Conservation (phyloP, 2,888 invertebrate species). For the Oxycera nigricornis region DNA sequence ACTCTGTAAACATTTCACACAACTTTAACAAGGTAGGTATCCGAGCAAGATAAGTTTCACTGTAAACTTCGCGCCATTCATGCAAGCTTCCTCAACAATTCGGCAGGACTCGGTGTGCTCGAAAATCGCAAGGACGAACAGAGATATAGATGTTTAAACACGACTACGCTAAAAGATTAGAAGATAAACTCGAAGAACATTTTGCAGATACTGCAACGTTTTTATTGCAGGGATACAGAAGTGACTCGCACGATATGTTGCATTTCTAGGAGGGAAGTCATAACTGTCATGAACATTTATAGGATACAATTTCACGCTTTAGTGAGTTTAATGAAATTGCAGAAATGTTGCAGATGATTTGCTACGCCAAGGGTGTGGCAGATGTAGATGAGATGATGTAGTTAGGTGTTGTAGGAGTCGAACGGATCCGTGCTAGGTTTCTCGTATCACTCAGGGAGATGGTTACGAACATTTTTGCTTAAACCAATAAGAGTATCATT, state of each 20-base stretch:
- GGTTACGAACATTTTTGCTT: no score
- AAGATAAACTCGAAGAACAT: not conserved
- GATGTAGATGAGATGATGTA: not conserved
- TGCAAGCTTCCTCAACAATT: no score
- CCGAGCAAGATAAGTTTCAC: no score
- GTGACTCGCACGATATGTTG: not conserved
- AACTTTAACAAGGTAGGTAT: no score
- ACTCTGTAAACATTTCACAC: no score
- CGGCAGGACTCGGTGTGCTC: no score
- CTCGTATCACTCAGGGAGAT: no score
- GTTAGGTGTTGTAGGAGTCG: no score
- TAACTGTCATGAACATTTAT: not conserved
- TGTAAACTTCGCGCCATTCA: no score
- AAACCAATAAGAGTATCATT: no score
- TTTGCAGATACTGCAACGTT: not conserved
- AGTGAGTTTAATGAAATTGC: not conserved
- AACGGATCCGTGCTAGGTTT: no score
- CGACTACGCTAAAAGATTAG: not conserved
- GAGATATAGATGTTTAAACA: not conserved
- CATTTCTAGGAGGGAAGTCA: not conserved
- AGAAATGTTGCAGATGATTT: constrained; percentile 1
- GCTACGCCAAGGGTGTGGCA: not conserved
- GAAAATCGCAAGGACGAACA: no score
- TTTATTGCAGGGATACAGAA: not conserved
- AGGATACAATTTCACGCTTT: not conserved